Conservation (phyloP, 1,140 invertebrate genomes). For the Batillaria attramentaria region DNA sequence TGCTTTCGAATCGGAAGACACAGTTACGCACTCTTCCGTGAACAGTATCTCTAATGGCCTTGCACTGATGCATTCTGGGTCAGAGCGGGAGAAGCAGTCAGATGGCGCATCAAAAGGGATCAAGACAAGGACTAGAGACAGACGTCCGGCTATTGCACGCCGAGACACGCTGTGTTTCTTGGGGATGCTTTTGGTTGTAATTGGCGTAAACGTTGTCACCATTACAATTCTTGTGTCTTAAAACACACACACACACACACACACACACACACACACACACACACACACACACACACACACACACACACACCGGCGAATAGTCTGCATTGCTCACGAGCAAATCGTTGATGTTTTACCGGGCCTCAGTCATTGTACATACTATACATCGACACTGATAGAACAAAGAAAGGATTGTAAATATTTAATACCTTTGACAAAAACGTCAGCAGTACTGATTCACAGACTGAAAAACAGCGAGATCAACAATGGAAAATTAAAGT, state of each 20-base stretch:
- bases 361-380: too few relatives aligned
- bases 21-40: not conserved
- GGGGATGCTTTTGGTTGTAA: not conserved
- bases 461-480: too few relatives aligned
- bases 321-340: too few relatives aligned
- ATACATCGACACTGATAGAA: too few relatives aligned
- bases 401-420: too few relatives aligned
- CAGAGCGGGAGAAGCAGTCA: not conserved
- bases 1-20: not conserved
- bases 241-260: not conserved
- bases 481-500: too few relatives aligned
- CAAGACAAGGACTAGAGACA: not conserved
- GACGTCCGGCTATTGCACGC: not conserved
- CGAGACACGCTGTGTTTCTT: not conserved
- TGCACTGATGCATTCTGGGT: not conserved
- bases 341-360: too few relatives aligned
- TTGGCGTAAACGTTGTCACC: not conserved
- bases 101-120: not conserved
- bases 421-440: too few relatives aligned
- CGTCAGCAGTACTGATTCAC: too few relatives aligned
- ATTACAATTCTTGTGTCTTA: not conserved
- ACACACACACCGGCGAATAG: not conserved
- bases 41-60: not conserved
- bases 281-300: slow-evolving; percentile 2
- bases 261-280: slow-evolving; percentile 2